Evolutionary conservation across 2,888 invertebrate species (phyloP).

Genomic region (Hymenopus coronatus): DNA sequence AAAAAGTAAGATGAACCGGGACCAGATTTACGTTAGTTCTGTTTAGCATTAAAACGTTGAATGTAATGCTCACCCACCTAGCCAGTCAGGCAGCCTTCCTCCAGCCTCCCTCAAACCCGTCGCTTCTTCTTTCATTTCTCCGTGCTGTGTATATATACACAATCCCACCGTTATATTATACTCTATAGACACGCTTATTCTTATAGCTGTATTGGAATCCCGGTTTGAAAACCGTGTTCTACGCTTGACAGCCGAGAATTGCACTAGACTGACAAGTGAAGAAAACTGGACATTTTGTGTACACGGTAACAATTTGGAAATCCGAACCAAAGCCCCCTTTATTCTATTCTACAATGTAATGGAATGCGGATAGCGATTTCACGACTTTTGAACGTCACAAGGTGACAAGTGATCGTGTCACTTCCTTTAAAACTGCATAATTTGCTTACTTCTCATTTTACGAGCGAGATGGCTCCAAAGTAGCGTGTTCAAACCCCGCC

Average conservation of each 20-base stretch:
- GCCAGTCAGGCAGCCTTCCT: background rate
- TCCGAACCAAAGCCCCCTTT: background rate
- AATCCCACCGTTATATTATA: background rate
- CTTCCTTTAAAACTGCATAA: too few relatives aligned
- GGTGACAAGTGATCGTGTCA: background rate
- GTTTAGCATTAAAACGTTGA: background rate
- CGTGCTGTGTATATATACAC: background rate
- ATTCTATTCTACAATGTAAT: background rate
- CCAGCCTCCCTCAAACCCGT: background rate
- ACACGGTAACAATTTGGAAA: background rate
- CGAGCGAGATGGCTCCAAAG: too few relatives aligned
- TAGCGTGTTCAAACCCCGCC: too few relatives aligned
- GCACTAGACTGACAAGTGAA: conserved; percentile 3
- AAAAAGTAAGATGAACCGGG: too few relatives aligned
- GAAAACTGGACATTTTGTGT: background rate
- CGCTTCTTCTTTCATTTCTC: background rate
- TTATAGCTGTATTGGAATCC: background rate
- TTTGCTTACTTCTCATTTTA: too few relatives aligned
- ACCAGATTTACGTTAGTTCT: background rate
- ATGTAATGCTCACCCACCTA: background rate
- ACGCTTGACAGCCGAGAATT: conserved; percentile 13
- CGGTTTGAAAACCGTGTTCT: background rate
- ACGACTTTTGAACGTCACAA: background rate
- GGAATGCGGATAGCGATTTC: background rate
- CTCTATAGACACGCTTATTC: background rate